Percentiles rank a stretch among this genome's conserved stretches.
These are phyloP conservation scores for Drosophila bocqueti DNA, from an alignment of 1,140 invertebrate species.

Conservation along the genomic window DNA sequence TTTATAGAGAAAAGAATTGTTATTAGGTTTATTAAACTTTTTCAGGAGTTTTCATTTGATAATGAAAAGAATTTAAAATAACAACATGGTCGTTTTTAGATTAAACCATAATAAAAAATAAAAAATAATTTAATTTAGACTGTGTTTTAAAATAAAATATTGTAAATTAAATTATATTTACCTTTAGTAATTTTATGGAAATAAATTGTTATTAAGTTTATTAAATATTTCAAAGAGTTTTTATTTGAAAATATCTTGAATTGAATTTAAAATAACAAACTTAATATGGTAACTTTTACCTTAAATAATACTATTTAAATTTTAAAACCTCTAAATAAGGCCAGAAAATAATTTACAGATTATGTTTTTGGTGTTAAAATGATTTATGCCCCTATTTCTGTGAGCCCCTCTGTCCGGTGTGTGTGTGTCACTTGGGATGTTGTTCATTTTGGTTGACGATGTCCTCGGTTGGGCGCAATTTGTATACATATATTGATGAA, in stretches of 20 bases:
- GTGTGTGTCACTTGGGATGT: slow-evolving; percentile 38
- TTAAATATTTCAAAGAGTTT: no score
- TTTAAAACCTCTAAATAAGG: neutral
- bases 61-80: neutral
- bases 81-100: no score
- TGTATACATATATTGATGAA: slow-evolving; percentile 57
- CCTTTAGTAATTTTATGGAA: no score
- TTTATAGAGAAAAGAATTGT: neutral
- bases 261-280: no score
- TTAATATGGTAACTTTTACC: no score
- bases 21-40: neutral
- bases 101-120: no score
- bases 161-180: no score
- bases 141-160: no score
- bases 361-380: neutral
- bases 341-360: neutral
- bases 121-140: no score
- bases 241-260: no score
- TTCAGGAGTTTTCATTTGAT: neutral
- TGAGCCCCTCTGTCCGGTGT: neutral
- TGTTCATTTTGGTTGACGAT: slow-evolving; percentile 46
- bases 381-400: neutral
- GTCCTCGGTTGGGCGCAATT: slow-evolving; percentile 44
- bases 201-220: no score
- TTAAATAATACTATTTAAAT: neutral